phyloP scores from a whole-genome alignment of 2,888 invertebrate species.

The Caenorhabditis uteleia region DNA sequence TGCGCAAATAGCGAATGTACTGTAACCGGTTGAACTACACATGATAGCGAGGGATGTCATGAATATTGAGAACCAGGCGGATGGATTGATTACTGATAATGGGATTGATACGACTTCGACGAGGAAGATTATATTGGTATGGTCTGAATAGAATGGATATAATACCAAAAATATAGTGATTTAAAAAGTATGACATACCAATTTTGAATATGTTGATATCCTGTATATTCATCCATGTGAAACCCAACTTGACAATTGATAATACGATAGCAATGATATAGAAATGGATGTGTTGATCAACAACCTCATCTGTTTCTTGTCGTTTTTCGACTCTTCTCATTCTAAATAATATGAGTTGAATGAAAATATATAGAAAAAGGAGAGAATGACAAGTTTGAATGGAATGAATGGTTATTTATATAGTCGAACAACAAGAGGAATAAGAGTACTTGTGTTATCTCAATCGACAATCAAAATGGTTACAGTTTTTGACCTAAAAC shows the following conservation, averaged over 20 bases:
- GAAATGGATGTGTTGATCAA: slow-evolving; percentile 1
- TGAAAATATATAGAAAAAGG: too few species aligned
- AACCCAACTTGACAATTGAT: neutral
- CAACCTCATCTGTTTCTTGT: neutral
- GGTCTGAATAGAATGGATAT: slow-evolving; percentile 10
- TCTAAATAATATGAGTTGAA: neutral
- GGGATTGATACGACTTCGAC: slow-evolving; percentile 30
- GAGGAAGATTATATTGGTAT: slow-evolving; percentile 27
- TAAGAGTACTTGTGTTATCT: too few species aligned
- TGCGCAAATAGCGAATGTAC: slow-evolving; percentile 18
- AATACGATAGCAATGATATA: slow-evolving; percentile 1
- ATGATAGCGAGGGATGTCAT: slow-evolving; percentile 33
- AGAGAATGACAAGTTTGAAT: too few species aligned
- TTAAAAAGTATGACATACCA: too few species aligned
- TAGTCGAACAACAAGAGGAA: too few species aligned
- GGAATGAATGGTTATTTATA: too few species aligned
- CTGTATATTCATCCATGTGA: neutral
- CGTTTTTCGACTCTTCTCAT: neutral
- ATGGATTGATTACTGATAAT: slow-evolving; percentile 29
- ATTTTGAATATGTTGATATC: slow-evolving; percentile 1
- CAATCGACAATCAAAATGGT: too few species aligned
- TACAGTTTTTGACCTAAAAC: too few species aligned
- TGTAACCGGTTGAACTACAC: slow-evolving; percentile 24
- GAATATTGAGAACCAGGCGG: slow-evolving; percentile 34
- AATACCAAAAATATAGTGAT: neutral